These are phyloP conservation scores for Tarsius wallacei DNA, from an alignment of 2,797 vertebrate genomes.

Conservation along the genomic window DNA sequence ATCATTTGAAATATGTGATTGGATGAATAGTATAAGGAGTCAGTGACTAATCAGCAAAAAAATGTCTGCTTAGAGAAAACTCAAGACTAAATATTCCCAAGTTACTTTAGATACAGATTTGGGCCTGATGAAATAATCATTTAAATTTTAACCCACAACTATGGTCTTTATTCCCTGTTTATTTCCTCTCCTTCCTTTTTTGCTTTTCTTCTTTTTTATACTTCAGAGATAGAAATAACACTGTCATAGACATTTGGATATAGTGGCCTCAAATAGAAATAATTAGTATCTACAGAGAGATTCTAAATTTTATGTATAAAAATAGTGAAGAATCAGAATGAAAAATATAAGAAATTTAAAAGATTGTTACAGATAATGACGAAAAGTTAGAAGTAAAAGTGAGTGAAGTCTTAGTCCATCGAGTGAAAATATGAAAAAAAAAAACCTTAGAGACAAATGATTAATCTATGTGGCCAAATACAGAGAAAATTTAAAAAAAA, in stretches of 20 bases:
- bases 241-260: not conserved
- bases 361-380: not conserved
- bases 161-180: not conserved
- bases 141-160: not conserved
- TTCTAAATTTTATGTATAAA: not conserved
- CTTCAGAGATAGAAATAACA: not conserved
- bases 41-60: not conserved
- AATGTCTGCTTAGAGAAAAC: not conserved
- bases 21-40: not conserved
- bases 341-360: slow-evolving; percentile 20
- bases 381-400: not conserved
- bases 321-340: not conserved
- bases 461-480: not conserved
- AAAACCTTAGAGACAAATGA: slow-evolving; percentile 11
- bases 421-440: slow-evolving; percentile 21
- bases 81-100: not conserved
- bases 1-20: slow-evolving; percentile 43
- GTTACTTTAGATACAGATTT: not conserved
- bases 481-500: not conserved
- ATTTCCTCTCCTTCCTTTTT: not conserved
- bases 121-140: not conserved
- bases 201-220: not conserved
- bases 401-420: not conserved
- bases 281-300: not conserved
- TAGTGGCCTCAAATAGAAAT: not conserved